phyloP scores from a whole-genome alignment of 37 sponge, comb jelly and placozoan genomes.

The Beroe ovata region DNA sequence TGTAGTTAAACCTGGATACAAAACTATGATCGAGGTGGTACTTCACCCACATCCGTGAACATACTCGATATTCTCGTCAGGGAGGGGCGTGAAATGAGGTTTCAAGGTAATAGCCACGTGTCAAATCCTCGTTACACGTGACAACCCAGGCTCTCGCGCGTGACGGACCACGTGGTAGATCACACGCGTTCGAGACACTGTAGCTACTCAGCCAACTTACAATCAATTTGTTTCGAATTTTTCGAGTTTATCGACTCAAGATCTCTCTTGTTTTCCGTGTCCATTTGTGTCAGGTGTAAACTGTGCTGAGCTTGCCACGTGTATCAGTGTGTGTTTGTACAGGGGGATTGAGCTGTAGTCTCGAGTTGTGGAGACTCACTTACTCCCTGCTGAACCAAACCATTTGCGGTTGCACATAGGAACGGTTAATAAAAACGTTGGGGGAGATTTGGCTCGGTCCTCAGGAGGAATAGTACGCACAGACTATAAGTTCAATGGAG shows the following conservation, averaged over 20 bases:
- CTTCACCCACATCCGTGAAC: not conserved
- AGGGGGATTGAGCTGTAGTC: no score
- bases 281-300: conserved; percentile 28
- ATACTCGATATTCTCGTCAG: no score
- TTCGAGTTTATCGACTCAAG: conserved; percentile 38
- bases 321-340: not conserved
- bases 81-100: no score
- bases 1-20: not conserved
- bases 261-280: not conserved
- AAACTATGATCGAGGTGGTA: no score
- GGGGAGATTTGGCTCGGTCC: no score
- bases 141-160: not conserved
- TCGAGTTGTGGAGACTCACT: no score
- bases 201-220: conserved; percentile 8
- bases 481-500: no score
- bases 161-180: not conserved
- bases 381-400: no score
- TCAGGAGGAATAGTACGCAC: no score
- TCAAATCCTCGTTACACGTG: not conserved
- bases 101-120: no score
- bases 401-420: no score
- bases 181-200: not conserved
- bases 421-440: no score
- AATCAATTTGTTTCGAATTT: conserved; percentile 60
- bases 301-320: not conserved